A percentile compares a stretch with the other conserved stretches of the same genome.
Conservation (phyloP, 2,888 invertebrate species). For the Tetragonula carbonaria region DNA sequence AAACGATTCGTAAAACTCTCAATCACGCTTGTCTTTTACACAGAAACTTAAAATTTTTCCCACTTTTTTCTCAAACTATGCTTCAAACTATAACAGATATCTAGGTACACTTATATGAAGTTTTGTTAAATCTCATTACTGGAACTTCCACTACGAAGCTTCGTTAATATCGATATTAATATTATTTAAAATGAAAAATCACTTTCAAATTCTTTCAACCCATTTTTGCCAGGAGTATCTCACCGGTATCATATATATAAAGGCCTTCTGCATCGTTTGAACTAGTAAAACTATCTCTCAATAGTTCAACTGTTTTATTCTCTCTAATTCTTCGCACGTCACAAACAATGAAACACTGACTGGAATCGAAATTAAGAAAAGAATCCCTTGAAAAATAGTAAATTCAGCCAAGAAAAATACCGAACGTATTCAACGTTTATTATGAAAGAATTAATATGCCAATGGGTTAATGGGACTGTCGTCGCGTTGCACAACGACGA, state of each 20-base stretch:
- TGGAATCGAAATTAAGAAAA: no score
- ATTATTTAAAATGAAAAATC: neutral
- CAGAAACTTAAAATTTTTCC: neutral
- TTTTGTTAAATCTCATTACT: neutral
- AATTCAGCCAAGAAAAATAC: no score
- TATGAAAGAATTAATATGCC: no score
- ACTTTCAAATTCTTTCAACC: no score
- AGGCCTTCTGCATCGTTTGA: fast-evolving
- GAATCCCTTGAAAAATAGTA: neutral
- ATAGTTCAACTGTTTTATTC: neutral
- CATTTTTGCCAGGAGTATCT: conserved; percentile 8
- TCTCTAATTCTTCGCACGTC: neutral
- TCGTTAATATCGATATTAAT: conserved; percentile 22
- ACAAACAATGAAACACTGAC: neutral
- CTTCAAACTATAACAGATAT: neutral
- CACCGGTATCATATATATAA: neutral
- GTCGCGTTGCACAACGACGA: neutral
- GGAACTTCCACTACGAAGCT: neutral
- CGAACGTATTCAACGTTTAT: no score
- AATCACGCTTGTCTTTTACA: neutral
- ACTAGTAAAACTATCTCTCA: fast-evolving
- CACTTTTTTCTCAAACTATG: neutral
- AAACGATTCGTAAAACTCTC: neutral
- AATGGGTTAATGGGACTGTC: conserved; percentile 6
- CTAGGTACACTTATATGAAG: no score